Base-by-base conservation (phyloP, 23 tunicate genomes). In the Trididemnum clinides region DNA sequence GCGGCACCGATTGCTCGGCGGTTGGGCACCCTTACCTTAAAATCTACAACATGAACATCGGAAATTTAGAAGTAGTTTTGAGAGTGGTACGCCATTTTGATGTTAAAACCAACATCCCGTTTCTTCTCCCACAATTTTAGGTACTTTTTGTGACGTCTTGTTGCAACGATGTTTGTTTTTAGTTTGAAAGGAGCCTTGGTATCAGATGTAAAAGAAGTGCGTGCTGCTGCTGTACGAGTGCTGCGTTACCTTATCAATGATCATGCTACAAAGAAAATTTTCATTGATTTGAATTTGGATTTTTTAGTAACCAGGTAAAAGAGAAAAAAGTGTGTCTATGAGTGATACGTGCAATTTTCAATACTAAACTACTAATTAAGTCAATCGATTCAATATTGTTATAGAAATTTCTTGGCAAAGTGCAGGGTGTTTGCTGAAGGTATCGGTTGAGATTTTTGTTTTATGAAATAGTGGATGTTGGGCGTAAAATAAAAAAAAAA, bases 181-280 rank as follows among this genome's bases (percentile, higher is more conserved):
- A 89, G 97, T 36, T 84, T 92, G 25, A 92, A 92, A 50, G 81
- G 90, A 27, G 81, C 97, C 2, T 30, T 92, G 32, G 92, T 92
- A 23, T 88, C 92, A 12, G 97, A 88, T 39, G 92, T 88, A 29
- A 92, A 92, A 73, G 97, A 92, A 57, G 97, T 92, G 36, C 58
- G 91, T 29, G 97, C 97, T 22, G 97, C 89, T 0, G 88, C 86
- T 23, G 78, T 92, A n/a, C 71, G 97, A 37, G 97, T 87, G 1
- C 49, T 88, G 25, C 77, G 97, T 18, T 92, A 92, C 76, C 83
- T 92, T 0, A 82, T 92, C 71, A 92, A 92, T 50, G 89, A 88
- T 54, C 39, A 71, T 19, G 51, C 70, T 23, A 44, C 92, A 0
- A 84, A 89, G 58, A 51, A 33, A 39, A 33, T 82, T 5, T 84